Conservation (phyloP, 2,888 invertebrate genomes). For the Tortricodes alternella region DNA sequence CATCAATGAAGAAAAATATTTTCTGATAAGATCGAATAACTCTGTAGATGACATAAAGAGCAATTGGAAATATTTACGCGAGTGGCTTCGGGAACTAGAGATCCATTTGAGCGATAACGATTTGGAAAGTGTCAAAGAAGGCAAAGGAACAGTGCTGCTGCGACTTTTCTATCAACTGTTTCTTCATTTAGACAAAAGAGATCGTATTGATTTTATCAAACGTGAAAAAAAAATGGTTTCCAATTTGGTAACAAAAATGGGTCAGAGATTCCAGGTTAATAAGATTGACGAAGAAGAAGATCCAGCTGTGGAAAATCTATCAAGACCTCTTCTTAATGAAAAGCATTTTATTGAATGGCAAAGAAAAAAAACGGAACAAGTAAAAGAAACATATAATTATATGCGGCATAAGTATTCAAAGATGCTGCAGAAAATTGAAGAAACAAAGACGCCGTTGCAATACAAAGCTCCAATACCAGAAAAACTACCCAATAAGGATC, state of each 20-base stretch:
- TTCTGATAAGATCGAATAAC: conserved; percentile 66
- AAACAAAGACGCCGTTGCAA: conserved; percentile 48
- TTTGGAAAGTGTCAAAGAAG: conserved; percentile 72
- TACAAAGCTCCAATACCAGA: conserved; percentile 36
- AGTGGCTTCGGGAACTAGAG: conserved; percentile 80
- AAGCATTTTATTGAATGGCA: conserved; percentile 83
- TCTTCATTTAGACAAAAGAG: conserved; percentile 82
- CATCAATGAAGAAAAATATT: conserved; percentile 80
- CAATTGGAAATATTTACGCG: conserved; percentile 77
- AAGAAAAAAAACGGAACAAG: conserved; percentile 69
- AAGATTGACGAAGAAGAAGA: conserved; percentile 56
- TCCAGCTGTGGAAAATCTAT: conserved; percentile 64
- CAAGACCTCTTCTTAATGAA: conserved; percentile 70
- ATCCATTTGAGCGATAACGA: conserved; percentile 70
- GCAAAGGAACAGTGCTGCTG: conserved; percentile 75
- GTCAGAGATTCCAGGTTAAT: conserved; percentile 62
- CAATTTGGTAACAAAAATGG: conserved; percentile 62
- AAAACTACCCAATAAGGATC: conserved; percentile 47
- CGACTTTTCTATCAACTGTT: conserved; percentile 85
- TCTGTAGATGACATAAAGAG: conserved; percentile 65
- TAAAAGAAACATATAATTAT: conserved; percentile 69
- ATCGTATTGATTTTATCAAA: conserved; percentile 79
- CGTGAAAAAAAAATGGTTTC: conserved; percentile 71
- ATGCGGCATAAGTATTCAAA: conserved; percentile 70
- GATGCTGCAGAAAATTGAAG: conserved; percentile 58